phyloP scores from a whole-genome alignment of 2,888 invertebrate species.

The Metellina segmentata region DNA sequence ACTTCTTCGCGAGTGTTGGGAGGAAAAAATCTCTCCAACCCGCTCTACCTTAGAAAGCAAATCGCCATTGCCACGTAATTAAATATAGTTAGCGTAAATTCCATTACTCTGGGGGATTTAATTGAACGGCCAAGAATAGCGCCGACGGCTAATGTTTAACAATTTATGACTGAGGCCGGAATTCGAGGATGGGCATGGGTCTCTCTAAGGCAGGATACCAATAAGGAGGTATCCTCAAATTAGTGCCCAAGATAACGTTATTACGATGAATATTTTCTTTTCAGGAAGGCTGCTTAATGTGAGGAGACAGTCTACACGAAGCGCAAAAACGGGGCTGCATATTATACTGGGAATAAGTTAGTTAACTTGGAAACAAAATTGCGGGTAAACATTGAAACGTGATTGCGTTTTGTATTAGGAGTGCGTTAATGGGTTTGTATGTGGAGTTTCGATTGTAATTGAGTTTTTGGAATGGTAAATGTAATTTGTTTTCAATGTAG shows the following conservation, averaged over 20 bases:
- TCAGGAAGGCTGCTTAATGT: neutral
- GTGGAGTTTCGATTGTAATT: neutral
- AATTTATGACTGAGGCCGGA: conserved; percentile 36
- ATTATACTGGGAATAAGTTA: conserved; percentile 30
- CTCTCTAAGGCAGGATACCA: conserved; percentile 11
- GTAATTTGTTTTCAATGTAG: neutral
- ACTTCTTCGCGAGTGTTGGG: neutral
- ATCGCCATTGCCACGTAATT: conserved; percentile 48
- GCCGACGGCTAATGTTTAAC: conserved; percentile 26
- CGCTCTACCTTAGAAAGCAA: neutral
- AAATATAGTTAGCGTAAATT: conserved; percentile 67
- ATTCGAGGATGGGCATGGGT: neutral
- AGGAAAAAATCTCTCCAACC: neutral
- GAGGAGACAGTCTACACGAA: neutral
- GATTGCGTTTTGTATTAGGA: neutral
- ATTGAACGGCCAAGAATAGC: conserved; percentile 50
- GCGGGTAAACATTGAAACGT: neutral
- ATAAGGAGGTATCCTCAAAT: conserved; percentile 29
- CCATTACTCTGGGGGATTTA: conserved; percentile 60
- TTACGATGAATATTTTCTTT: conserved; percentile 27
- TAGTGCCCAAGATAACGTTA: conserved; percentile 23
- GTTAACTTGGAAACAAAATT: conserved; percentile 14
- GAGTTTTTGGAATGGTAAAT: neutral
- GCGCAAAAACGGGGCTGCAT: conserved; percentile 7
- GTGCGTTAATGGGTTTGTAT: neutral